Base-by-base conservation (phyloP, 2,113 vertebrate species). In the Pangasianodon gigas region DNA sequence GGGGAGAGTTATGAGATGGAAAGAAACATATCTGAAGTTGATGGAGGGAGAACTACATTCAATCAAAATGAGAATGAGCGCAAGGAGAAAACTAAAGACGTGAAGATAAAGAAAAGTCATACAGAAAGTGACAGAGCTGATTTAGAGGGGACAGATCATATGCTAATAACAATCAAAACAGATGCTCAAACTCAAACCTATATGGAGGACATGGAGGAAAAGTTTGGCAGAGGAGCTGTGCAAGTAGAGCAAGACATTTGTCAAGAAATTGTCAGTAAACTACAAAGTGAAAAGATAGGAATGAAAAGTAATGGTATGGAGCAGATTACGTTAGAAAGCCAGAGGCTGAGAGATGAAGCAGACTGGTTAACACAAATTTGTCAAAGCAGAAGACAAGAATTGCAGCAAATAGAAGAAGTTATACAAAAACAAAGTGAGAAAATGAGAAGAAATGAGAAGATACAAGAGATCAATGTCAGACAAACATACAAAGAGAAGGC, bases 101-200 rank as follows among this genome's bases (percentile, higher is more conserved):
- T 74, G 29, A 62, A 41, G 54, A 77, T 8, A 11, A 67, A 75
- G 86, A 90, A 84, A 58, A 6, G 19, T 74, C 0, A 1, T 51
- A 84, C 87, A 21, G 52, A 77, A 84, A 60, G 6, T 37, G 85
- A 84, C 26, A 75, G 46, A 77, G 54, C 44, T 87, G 89, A 52
- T 21, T 82, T 87, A 75, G 71, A 65, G 13, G 19, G 48, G 65
- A 37, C 86, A 44, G 62, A 67, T 19, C 1, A 51, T 56, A 24
- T n/a, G 29, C 29, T 58, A 9, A 44, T 58, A 32, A 52, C 37
- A 56, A 80, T 48, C 19, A 65, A 21, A 81, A 54, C 1, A 48
- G 60, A 91, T 86, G 85, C 80, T 89, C 65, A 87, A 87, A 91
- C 90, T 7, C 90, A 89, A 77, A 89, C 79, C 11, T 54, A 32